phyloP scores from a whole-genome alignment of 1,140 invertebrate genomes.

The Zaprionus kolodkinae region DNA sequence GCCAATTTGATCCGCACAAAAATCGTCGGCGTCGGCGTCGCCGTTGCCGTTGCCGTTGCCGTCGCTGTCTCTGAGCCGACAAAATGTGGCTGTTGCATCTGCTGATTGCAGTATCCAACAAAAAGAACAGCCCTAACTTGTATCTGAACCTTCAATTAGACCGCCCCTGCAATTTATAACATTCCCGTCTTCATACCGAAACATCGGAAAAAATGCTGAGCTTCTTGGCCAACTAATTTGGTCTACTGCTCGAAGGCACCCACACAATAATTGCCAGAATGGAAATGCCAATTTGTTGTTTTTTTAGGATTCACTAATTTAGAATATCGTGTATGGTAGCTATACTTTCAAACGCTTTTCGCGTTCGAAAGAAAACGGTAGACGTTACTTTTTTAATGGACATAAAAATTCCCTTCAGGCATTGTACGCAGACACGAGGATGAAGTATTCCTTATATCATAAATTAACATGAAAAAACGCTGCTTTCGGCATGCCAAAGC shows the following conservation, averaged over 20 bases:
- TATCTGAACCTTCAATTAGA: conserved; percentile 72
- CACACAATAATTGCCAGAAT: conserved; percentile 55
- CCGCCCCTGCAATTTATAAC: conserved; percentile 82
- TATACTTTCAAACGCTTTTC: background rate
- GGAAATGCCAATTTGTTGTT: conserved; percentile 55
- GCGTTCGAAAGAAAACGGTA: conserved; percentile 8
- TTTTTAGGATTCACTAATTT: conserved; percentile 28
- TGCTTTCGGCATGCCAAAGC: background rate
- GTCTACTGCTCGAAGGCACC: conserved; percentile 54
- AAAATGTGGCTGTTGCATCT: conserved; percentile 67
- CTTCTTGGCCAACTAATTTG: conserved; percentile 37
- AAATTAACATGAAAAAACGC: background rate
- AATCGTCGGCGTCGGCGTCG: conserved; percentile 35
- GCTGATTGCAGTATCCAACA: conserved; percentile 64
- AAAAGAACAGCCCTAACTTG: conserved; percentile 25
- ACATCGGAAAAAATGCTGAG: conserved; percentile 3
- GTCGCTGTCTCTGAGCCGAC: conserved; percentile 24
- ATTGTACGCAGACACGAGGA: conserved; percentile 59
- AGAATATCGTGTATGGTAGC: conserved; percentile 49
- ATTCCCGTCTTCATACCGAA: conserved; percentile 26
- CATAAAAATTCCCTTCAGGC: conserved; percentile 75
- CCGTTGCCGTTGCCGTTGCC: conserved; percentile 25
- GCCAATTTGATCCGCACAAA: conserved; percentile 70
- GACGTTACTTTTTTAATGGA: conserved; percentile 69
- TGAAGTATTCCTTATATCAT: conserved; percentile 22